phyloP scores from a whole-genome alignment of 1,140 invertebrate genomes.

The Cydia strobilella region DNA sequence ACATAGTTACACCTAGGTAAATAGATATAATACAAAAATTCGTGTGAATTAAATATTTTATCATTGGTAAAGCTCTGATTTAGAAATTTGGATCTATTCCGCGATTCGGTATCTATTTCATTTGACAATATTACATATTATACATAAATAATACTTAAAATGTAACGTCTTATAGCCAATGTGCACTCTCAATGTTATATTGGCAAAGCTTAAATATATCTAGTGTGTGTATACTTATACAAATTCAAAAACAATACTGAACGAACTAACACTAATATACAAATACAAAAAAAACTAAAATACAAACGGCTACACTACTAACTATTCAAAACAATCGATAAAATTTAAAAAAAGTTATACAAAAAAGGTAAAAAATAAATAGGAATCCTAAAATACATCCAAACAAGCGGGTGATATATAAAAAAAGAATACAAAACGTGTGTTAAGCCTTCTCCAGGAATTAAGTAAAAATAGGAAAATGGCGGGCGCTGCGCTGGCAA shows the following conservation, averaged over 20 bases:
- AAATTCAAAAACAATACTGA: slow-evolving; percentile 65
- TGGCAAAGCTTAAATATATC: slow-evolving; percentile 62
- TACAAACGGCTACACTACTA: slow-evolving; percentile 52
- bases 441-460: slow-evolving; percentile 51
- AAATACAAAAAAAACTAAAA: slow-evolving; percentile 33
- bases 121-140: slow-evolving; percentile 43
- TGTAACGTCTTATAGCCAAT: slow-evolving; percentile 63
- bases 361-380: slow-evolving; percentile 75
- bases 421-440: slow-evolving; percentile 47
- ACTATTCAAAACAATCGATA: slow-evolving; percentile 48
- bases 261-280: slow-evolving; percentile 50
- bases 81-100: slow-evolving; percentile 61
- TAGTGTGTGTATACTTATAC: slow-evolving; percentile 53
- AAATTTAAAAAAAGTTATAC: slow-evolving; percentile 65
- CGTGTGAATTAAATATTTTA: slow-evolving; percentile 35
- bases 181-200: slow-evolving; percentile 54
- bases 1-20: slow-evolving; percentile 54
- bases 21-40: slow-evolving; percentile 41
- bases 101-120: slow-evolving; percentile 49
- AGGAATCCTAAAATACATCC: slow-evolving; percentile 73
- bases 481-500: slow-evolving; percentile 38
- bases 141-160: slow-evolving; percentile 42
- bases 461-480: slow-evolving; percentile 63
- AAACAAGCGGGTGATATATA: slow-evolving; percentile 63
- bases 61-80: slow-evolving; percentile 61